A percentile compares a stretch with the other conserved stretches of the same genome.
phyloP scores from a whole-genome alignment of 2,888 invertebrate genomes.

The Acleris sparsana region DNA sequence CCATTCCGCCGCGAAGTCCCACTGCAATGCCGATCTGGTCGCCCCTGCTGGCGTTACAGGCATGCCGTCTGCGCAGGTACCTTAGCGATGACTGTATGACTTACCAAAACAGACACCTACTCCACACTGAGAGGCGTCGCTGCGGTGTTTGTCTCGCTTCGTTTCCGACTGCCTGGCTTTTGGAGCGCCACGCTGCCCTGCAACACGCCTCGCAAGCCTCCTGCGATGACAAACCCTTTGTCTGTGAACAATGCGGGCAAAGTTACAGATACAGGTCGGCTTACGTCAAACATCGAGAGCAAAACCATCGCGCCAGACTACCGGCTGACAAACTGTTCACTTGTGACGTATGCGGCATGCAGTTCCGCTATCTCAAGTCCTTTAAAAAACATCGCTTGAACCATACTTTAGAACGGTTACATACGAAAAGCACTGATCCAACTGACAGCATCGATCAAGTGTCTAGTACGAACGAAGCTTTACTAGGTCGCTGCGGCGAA shows the following conservation, averaged over 20 bases:
- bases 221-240: slow-evolving; percentile 93
- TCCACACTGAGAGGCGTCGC: slow-evolving; percentile 80
- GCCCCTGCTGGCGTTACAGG: slow-evolving; percentile 76
- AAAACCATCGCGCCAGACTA: slow-evolving; percentile 93
- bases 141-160: slow-evolving; percentile 93
- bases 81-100: slow-evolving; percentile 80
- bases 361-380: slow-evolving; percentile 94
- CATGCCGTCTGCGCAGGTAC: slow-evolving; percentile 76
- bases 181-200: slow-evolving; percentile 92
- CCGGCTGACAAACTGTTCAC: slow-evolving; percentile 96
- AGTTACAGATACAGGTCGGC: slow-evolving; percentile 95
- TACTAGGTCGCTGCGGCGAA: slow-evolving; percentile 81
- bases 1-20: slow-evolving; percentile 66
- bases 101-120: slow-evolving; percentile 67
- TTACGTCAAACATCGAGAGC: slow-evolving; percentile 89
- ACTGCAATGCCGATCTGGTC: slow-evolving; percentile 73
- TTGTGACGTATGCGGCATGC: slow-evolving; percentile 96
- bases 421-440: slow-evolving; percentile 85
- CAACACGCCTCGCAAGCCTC: slow-evolving; percentile 88
- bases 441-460: slow-evolving; percentile 86
- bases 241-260: slow-evolving; percentile 95
- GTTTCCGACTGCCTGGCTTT: slow-evolving; percentile 93
- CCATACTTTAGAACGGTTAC: slow-evolving; percentile 92
- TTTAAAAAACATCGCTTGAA: slow-evolving; percentile 95
- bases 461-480: slow-evolving; percentile 88